Evolutionary conservation across 2,113 vertebrate species (phyloP).

Genomic region (Holacanthus passer): DNA sequence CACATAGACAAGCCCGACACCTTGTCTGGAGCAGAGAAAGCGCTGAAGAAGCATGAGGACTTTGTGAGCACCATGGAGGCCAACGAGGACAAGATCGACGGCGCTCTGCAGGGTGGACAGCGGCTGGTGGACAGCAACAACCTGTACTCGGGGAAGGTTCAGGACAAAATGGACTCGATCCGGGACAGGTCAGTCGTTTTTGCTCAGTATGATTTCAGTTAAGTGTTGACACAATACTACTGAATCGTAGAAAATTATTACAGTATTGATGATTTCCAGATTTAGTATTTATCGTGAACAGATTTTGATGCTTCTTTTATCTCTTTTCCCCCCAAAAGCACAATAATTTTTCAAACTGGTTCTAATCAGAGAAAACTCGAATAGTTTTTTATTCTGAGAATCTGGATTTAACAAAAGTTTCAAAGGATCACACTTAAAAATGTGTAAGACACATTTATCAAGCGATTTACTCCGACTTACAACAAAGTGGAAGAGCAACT

Average conservation of each 20-base stretch:
- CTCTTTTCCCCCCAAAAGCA: neutral
- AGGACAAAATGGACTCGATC: conserved; percentile 90
- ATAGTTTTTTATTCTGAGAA: neutral
- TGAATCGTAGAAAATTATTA: neutral
- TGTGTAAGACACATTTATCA: no score
- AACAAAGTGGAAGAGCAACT: no score
- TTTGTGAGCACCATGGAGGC: conserved; percentile 89
- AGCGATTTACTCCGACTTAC: no score
- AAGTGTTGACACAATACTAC: neutral
- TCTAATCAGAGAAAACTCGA: neutral
- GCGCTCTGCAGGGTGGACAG: conserved; percentile 84
- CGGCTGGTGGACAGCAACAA: conserved; percentile 89
- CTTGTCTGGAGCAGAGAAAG: conserved; percentile 88
- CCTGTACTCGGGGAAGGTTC: conserved; percentile 89
- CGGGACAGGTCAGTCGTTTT: conserved; percentile 86
- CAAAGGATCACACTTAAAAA: neutral
- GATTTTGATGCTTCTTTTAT: neutral
- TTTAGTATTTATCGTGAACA: neutral
- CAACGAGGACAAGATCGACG: conserved; percentile 89
- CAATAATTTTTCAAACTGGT: neutral
- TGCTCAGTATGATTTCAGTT: neutral
- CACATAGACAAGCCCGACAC: conserved; percentile 90
- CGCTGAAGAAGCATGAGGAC: conserved; percentile 92
- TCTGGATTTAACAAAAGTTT: neutral
- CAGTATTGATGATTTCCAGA: neutral